Evolutionary conservation across 1,140 invertebrate genomes (phyloP).

Genomic region (Zaprionus vittiger): DNA sequence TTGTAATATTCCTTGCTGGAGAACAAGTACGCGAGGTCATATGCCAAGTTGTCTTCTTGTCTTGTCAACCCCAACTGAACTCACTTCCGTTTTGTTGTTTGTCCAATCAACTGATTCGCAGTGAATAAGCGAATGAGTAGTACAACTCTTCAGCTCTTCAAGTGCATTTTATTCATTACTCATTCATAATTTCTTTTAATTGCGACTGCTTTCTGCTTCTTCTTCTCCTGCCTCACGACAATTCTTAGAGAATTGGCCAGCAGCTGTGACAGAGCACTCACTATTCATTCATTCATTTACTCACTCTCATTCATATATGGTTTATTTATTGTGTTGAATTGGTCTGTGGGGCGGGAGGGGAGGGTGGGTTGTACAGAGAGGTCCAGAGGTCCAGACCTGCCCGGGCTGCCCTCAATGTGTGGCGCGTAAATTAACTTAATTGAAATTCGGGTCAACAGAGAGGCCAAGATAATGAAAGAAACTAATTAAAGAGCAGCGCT

Average conservation of each 20-base stretch:
- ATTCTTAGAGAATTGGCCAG: slow-evolving; percentile 50
- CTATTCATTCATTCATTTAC: slow-evolving; percentile 63
- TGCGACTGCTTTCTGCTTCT: slow-evolving; percentile 22
- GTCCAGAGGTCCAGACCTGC: slow-evolving; percentile 26
- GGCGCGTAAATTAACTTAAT: slow-evolving; percentile 84
- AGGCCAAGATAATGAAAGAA: slow-evolving; percentile 84
- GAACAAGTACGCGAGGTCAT: slow-evolving; percentile 7
- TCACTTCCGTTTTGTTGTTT: slow-evolving; percentile 64
- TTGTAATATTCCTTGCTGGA: background rate
- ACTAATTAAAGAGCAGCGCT: slow-evolving; percentile 77
- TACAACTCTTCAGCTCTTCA: slow-evolving; percentile 37
- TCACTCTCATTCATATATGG: slow-evolving; percentile 7
- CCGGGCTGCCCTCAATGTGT: slow-evolving; percentile 43
- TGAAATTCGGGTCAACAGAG: slow-evolving; percentile 84
- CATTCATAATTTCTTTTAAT: slow-evolving; percentile 82
- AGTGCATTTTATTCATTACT: slow-evolving; percentile 66
- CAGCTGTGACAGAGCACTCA: slow-evolving; percentile 35
- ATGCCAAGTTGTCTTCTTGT: slow-evolving; percentile 27
- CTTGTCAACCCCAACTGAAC: slow-evolving; percentile 61
- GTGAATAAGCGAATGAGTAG: slow-evolving; percentile 25
- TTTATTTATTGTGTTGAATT: slow-evolving; percentile 62
- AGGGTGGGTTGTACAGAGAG: background rate
- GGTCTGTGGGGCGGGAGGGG: slow-evolving; percentile 23
- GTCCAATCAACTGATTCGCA: slow-evolving; percentile 22
- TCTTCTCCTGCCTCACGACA: background rate